A percentile compares a stretch with the other conserved stretches of the same genome.
phyloP scores from a whole-genome alignment of 2,797 vertebrate genomes.

The Valencia hispanica region DNA sequence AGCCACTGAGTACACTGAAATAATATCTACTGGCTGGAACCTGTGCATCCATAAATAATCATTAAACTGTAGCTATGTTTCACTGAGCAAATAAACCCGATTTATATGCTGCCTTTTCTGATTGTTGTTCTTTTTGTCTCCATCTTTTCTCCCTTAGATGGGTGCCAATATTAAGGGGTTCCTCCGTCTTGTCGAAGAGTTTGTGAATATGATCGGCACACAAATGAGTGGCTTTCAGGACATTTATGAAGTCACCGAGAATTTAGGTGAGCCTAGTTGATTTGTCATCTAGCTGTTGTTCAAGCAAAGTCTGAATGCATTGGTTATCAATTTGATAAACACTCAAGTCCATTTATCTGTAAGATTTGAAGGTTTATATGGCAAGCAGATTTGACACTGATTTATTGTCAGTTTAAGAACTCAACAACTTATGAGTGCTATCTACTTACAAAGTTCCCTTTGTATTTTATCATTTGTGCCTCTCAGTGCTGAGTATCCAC shows the following conservation, averaged over 20 bases:
- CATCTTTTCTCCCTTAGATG: constrained; percentile 80
- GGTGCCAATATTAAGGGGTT: constrained; percentile 91
- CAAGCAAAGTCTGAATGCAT: constrained; percentile 31
- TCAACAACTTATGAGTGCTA: not conserved
- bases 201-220: constrained; percentile 92
- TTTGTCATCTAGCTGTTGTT: constrained; percentile 49
- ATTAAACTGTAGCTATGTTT: not conserved
- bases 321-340: constrained; percentile 50
- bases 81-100: constrained; percentile 17
- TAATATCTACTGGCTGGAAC: constrained; percentile 24
- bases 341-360: constrained; percentile 23
- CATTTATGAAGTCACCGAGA: constrained; percentile 97
- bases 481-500: constrained; percentile 88
- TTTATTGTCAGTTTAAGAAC: not conserved
- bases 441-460: constrained; percentile 29
- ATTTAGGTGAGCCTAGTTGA: constrained; percentile 89
- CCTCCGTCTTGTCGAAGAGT: constrained; percentile 92
- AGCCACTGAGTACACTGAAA: constrained; percentile 22
- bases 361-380: constrained; percentile 28
- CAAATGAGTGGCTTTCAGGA: constrained; percentile 98
- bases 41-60: constrained; percentile 9
- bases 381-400: constrained; percentile 24
- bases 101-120: constrained; percentile 28
- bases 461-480: constrained; percentile 19
- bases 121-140: constrained; percentile 17